Conservation (phyloP, 1,140 invertebrate genomes). For the Brachionus koreanus region DNA sequence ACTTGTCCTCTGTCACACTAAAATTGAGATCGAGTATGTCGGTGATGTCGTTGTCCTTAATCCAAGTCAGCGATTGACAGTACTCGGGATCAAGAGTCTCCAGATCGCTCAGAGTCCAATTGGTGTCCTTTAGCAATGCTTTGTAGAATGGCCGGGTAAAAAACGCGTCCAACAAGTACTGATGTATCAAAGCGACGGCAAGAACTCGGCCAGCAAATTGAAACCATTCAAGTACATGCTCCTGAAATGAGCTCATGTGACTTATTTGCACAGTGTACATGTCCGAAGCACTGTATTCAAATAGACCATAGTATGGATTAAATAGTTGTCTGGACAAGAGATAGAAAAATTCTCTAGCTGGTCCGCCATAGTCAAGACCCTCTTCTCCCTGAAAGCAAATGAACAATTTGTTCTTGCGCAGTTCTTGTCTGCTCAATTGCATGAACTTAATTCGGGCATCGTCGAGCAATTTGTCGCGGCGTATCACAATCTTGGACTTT, state of each 20-base stretch:
- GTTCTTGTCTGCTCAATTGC: constrained; percentile 84
- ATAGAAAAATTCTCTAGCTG: constrained; percentile 93
- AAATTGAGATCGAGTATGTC: constrained; percentile 66
- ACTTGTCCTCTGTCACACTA: constrained; percentile 64
- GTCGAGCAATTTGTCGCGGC: constrained; percentile 84
- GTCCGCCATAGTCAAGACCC: constrained; percentile 92
- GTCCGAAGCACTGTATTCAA: constrained; percentile 95
- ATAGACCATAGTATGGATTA: constrained; percentile 95
- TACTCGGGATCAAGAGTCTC: constrained; percentile 88
- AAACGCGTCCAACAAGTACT: constrained; percentile 91
- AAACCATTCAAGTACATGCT: constrained; percentile 91
- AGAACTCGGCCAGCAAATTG: constrained; percentile 35
- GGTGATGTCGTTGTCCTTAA: constrained; percentile 80
- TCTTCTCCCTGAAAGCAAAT: constrained; percentile 93
- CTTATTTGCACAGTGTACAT: constrained; percentile 96
- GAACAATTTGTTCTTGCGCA: constrained; percentile 88
- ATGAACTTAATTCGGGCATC: constrained; percentile 94
- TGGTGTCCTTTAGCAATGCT: constrained; percentile 74
- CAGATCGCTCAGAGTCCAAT: constrained; percentile 83
- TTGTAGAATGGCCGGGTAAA: constrained; percentile 96
- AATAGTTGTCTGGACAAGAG: constrained; percentile 89
- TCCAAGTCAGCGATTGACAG: constrained; percentile 87
- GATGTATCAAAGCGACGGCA: constrained; percentile 87
- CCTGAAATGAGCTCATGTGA: constrained; percentile 94
- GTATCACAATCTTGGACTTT: constrained; percentile 82